Percentiles rank a stretch among this genome's conserved stretches.
These are phyloP conservation scores for Gandaritis pyraliata DNA, from an alignment of 2,888 invertebrate genomes.

Conservation along the genomic window DNA sequence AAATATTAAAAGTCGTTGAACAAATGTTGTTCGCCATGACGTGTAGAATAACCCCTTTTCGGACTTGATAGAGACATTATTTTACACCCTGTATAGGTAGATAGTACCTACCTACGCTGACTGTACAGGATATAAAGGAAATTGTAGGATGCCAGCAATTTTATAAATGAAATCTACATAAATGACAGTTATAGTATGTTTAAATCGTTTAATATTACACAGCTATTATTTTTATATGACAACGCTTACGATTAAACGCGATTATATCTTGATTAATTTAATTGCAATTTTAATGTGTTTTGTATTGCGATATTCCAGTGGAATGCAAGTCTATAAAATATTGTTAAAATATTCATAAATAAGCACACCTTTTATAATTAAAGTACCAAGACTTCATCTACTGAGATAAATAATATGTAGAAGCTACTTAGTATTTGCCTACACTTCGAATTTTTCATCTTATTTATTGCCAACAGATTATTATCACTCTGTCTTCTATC, in stretches of 20 bases:
- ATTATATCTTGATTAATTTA: conserved; percentile 9
- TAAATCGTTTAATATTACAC: background rate
- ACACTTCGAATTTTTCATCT: too few species aligned
- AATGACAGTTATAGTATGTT: background rate
- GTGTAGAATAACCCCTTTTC: too few species aligned
- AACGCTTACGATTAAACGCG: background rate
- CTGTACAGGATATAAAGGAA: background rate
- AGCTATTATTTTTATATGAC: background rate
- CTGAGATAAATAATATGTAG: too few species aligned
- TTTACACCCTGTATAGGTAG: too few species aligned
- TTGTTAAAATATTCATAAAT: conserved; percentile 22
- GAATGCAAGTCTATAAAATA: conserved; percentile 11
- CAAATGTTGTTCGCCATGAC: too few species aligned
- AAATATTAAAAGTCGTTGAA: too few species aligned
- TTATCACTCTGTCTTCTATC: too few species aligned
- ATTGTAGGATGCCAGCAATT: background rate
- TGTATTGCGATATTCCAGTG: conserved; percentile 1
- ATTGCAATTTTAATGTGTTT: conserved; percentile 22
- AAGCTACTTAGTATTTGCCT: too few species aligned
- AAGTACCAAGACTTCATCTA: background rate
- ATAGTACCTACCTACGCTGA: too few species aligned
- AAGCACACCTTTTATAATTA: conserved; percentile 5
- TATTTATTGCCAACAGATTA: too few species aligned
- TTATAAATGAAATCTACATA: background rate
- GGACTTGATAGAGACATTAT: too few species aligned